Percentiles rank a stretch among this genome's conserved stretches.
These are phyloP conservation scores for Bambusicola thoracicus DNA, from an alignment of 2,113 vertebrate species.

Conservation along the genomic window DNA sequence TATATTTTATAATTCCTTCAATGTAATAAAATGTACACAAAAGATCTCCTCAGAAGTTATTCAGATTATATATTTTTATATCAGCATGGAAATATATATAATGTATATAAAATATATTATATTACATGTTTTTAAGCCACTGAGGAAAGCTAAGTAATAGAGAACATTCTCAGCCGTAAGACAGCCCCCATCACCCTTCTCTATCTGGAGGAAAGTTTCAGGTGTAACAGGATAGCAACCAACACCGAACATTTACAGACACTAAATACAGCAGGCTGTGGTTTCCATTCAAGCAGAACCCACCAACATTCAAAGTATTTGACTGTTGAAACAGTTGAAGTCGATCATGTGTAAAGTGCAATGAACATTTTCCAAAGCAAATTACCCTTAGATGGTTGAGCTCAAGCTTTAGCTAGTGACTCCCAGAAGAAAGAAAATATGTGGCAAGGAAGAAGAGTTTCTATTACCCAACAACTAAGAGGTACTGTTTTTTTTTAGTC, in stretches of 20 bases:
- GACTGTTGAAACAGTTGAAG: background rate
- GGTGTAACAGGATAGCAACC: background rate
- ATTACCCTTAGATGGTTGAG: background rate
- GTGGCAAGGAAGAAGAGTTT: background rate
- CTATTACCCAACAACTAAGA: background rate
- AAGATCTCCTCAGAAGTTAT: background rate
- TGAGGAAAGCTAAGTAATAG: background rate
- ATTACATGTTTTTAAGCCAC: background rate
- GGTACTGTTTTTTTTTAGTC: too few relatives aligned
- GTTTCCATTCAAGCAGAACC: background rate
- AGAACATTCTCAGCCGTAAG: background rate
- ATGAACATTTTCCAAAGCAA: background rate
- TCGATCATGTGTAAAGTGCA: background rate
- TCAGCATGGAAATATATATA: too few relatives aligned
- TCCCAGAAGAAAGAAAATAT: background rate
- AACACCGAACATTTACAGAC: background rate
- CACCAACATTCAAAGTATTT: accelerated
- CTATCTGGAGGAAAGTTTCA: background rate
- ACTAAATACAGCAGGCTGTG: background rate
- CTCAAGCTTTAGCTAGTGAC: background rate
- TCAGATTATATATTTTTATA: too few relatives aligned
- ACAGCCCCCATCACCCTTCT: background rate
- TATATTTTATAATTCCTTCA: background rate
- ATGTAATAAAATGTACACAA: background rate
- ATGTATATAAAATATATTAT: too few relatives aligned